A percentile compares a stretch with the other conserved stretches of the same genome.
phyloP scores from a whole-genome alignment of 2,888 invertebrate species.

The Esperia sulphurella region DNA sequence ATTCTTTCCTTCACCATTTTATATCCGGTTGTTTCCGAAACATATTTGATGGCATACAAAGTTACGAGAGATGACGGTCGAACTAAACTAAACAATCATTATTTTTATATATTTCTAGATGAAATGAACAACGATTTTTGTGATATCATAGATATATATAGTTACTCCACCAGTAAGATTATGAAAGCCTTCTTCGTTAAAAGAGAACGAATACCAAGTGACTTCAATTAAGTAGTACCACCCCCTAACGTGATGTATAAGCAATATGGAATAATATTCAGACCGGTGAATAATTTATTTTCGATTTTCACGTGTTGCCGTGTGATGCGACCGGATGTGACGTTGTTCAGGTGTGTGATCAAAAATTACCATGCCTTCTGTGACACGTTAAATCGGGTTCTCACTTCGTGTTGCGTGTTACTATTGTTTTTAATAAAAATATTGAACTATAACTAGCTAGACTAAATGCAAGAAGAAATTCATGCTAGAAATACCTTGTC shows the following conservation, averaged over 20 bases:
- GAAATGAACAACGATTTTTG: too few relatives aligned
- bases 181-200: background rate
- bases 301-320: slow-evolving; percentile 45
- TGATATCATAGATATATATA: too few relatives aligned
- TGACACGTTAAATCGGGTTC: background rate
- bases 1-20: too few relatives aligned
- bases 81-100: too few relatives aligned
- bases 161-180: too few relatives aligned
- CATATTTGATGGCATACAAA: too few relatives aligned
- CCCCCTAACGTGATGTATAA: slow-evolving; percentile 62
- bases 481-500: too few relatives aligned
- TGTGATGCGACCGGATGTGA: slow-evolving; percentile 26
- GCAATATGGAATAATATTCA: slow-evolving; percentile 59
- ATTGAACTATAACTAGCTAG: too few relatives aligned
- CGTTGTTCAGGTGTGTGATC: slow-evolving; percentile 25
- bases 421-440: too few relatives aligned
- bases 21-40: too few relatives aligned
- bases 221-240: background rate
- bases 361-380: background rate
- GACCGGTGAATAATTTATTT: slow-evolving; percentile 66
- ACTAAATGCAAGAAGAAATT: background rate
- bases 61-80: too few relatives aligned
- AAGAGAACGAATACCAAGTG: background rate
- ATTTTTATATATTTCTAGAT: too few relatives aligned
- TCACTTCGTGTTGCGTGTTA: background rate